Evolutionary conservation across 2,888 invertebrate species (phyloP), one percentile per base, ranked within the genome.

Genomic region (Poecilus cupreus): DNA sequence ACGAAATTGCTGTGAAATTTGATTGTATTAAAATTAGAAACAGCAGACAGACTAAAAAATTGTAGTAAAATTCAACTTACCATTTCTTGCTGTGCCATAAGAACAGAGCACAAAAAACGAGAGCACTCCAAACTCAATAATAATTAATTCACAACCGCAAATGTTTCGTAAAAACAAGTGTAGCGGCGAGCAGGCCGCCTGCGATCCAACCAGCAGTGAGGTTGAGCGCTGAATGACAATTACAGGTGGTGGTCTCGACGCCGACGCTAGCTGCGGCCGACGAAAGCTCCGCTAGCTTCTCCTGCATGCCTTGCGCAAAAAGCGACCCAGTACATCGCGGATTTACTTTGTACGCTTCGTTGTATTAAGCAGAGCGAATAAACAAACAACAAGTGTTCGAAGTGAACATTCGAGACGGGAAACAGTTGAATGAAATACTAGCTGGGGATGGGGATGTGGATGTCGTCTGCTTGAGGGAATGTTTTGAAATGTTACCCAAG

Each of bases 31-130:
- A n/a, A n/a, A n/a, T n/a, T n/a, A n/a, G n/a, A n/a, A n/a, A n/a
- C n/a, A n/a, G n/a, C n/a, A n/a, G n/a, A n/a, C n/a, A n/a, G n/a
- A n/a, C n/a, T n/a, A n/a, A n/a, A n/a, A n/a, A n/a, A n/a, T n/a
- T n/a, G n/a, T n/a, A 54, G 26, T 60, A 3, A 13, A 13, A 24
- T 26, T 24, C 20, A 20, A 37, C 76, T 76, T 57, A 76, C 76
- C 76, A 76, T 54, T 76, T 54, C 76, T 24, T 76, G 76, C 18
- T 76, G 13, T 8, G 32, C 39, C 76, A 76, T 76, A 37, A 16
- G 20, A 20, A 6, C 13, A 11, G n/a, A 6, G 11, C 60, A 60
- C 60, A 46, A 46, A 46, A n/a, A 46, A 46, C 0, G 16, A 18
- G 32, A 8, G 11, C 0, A 18, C 18, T 13, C 11, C 51, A 22